These are phyloP conservation scores for Drepanosiphum platanoidis DNA, from an alignment of 2,888 invertebrate genomes.

Conservation along the genomic window DNA sequence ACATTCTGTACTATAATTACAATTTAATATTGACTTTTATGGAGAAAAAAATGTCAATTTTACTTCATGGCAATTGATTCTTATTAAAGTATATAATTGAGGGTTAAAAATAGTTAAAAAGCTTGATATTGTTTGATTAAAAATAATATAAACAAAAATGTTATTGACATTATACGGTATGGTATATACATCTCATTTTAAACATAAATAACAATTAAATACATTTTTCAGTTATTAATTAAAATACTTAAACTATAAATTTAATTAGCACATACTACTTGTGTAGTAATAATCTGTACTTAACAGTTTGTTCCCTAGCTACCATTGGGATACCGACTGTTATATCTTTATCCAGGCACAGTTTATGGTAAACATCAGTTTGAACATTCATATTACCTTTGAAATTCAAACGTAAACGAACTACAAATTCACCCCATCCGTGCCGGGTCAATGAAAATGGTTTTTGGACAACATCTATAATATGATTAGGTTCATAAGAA, in stretches of 20 bases:
- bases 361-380: constrained; percentile 54
- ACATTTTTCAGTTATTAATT: neutral
- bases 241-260: neutral
- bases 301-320: constrained; percentile 51
- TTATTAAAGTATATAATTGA: neutral
- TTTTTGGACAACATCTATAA: constrained; percentile 48
- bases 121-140: neutral
- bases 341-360: constrained; percentile 43
- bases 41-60: too few species aligned
- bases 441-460: constrained; percentile 61
- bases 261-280: neutral
- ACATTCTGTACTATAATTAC: too few species aligned
- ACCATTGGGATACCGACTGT: constrained; percentile 50
- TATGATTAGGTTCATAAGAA: constrained; percentile 60
- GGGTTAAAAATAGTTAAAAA: neutral
- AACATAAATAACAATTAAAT: neutral
- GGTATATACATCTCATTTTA: neutral
- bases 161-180: neutral
- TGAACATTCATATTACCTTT: constrained; percentile 56
- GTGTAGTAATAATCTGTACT: constrained; percentile 49
- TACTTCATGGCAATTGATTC: too few species aligned
- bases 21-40: too few species aligned
- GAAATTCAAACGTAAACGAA: constrained; percentile 50
- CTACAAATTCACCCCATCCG: constrained; percentile 61
- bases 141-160: neutral